Conservation (phyloP, 2,797 vertebrate genomes). For the Adelosebastes latens region DNA sequence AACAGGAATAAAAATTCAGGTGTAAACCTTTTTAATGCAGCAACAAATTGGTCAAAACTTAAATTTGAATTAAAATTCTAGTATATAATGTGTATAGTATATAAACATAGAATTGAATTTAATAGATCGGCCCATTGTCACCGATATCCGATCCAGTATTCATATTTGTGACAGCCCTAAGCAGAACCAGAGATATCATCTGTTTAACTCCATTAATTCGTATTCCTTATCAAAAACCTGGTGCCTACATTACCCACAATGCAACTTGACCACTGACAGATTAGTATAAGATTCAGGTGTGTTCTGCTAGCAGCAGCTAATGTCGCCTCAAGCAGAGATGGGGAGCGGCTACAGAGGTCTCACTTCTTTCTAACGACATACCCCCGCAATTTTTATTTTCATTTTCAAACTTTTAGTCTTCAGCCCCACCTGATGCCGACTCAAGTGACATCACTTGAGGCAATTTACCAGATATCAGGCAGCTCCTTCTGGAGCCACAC, state of each 20-base stretch:
- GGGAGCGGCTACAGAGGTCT: neutral
- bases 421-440: neutral
- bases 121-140: no score
- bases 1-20: no score
- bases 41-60: no score
- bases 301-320: neutral
- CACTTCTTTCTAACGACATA: neutral
- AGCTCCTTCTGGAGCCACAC: neutral
- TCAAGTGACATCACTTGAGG: neutral
- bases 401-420: neutral
- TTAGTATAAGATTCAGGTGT: neutral
- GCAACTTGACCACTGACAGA: neutral
- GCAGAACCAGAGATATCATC: neutral
- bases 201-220: neutral
- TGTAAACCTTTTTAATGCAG: no score
- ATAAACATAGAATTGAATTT: no score
- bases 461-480: neutral
- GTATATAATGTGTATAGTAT: no score
- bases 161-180: no score
- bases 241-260: neutral
- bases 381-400: neutral
- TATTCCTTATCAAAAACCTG: neutral
- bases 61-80: no score
- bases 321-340: neutral
- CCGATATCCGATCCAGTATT: no score